Conservation (phyloP, 2,797 vertebrate genomes). For the Gadopsis marmoratus region DNA sequence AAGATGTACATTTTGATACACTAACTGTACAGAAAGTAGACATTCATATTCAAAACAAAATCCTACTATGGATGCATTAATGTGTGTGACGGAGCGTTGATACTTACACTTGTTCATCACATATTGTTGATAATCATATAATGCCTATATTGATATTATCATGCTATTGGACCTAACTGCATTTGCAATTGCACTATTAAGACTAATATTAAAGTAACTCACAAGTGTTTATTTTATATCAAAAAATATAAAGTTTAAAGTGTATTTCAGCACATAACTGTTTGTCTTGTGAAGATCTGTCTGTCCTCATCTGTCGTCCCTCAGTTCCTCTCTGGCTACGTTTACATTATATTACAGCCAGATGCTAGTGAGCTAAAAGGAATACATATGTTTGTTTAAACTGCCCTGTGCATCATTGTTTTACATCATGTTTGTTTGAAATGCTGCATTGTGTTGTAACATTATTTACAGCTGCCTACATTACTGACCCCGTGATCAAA, state of each 20-base stretch:
- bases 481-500: slow-evolving; percentile 28
- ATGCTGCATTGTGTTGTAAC: slow-evolving; percentile 50
- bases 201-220: slow-evolving; percentile 66
- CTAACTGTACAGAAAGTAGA: slow-evolving; percentile 41
- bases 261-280: slow-evolving; percentile 60
- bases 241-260: slow-evolving; percentile 45
- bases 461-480: slow-evolving; percentile 43
- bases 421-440: slow-evolving; percentile 61
- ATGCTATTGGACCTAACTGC: slow-evolving; percentile 80
- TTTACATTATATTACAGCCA: slow-evolving; percentile 80
- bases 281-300: slow-evolving; percentile 28
- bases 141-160: slow-evolving; percentile 65
- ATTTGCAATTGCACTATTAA: slow-evolving; percentile 81
- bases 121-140: slow-evolving; percentile 58
- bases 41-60: slow-evolving; percentile 58
- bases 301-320: slow-evolving; percentile 44
- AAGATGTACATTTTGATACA: slow-evolving; percentile 66
- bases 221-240: slow-evolving; percentile 74
- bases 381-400: slow-evolving; percentile 62
- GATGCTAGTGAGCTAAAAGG: slow-evolving; percentile 57
- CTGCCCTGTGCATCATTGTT: slow-evolving; percentile 51
- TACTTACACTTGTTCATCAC: slow-evolving; percentile 54
- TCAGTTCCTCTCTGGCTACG: slow-evolving; percentile 72
- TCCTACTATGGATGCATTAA: slow-evolving; percentile 66
- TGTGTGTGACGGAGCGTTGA: slow-evolving; percentile 58